Percentiles rank a stretch among this genome's conserved stretches.
Evolutionary conservation across 2,888 invertebrate species (phyloP).

Genomic region (Oxystoma pomonae): DNA sequence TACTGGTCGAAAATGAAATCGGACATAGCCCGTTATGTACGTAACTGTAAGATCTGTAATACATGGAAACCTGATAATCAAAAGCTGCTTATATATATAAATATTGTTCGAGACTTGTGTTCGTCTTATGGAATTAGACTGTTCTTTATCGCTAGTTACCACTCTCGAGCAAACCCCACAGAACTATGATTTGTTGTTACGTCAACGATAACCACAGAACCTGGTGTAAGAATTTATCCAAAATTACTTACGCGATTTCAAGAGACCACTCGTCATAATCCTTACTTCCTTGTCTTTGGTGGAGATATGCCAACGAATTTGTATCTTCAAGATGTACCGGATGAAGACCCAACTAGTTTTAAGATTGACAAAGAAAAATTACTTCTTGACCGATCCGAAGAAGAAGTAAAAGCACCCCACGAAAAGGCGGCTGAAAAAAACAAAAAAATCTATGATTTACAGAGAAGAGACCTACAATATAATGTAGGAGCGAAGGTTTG

Average conservation of each 20-base stretch:
- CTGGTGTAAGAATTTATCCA: conserved; percentile 23
- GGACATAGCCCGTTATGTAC: neutral
- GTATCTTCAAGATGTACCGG: neutral
- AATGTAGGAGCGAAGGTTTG: neutral
- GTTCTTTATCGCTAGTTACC: neutral
- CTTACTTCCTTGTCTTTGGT: conserved; percentile 22
- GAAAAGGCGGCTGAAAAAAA: neutral
- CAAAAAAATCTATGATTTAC: neutral
- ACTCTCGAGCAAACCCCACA: neutral
- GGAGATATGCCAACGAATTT: neutral
- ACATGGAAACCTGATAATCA: neutral
- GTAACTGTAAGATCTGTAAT: neutral
- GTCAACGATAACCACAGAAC: conserved; percentile 27
- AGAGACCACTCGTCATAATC: conserved; percentile 21
- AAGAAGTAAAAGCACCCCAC: neutral
- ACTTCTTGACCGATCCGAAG: neutral
- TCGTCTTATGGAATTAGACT: neutral
- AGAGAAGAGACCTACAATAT: neutral
- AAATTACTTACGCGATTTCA: conserved; percentile 24
- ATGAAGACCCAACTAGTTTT: neutral
- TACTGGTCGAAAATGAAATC: neutral
- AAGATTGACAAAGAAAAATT: neutral
- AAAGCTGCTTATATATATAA: too few species aligned
- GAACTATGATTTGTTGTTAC: conserved; percentile 32
- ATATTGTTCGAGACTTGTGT: too few species aligned